These are phyloP conservation scores for Adelosebastes latens DNA, from an alignment of 2,797 vertebrate species.

Conservation along the genomic window DNA sequence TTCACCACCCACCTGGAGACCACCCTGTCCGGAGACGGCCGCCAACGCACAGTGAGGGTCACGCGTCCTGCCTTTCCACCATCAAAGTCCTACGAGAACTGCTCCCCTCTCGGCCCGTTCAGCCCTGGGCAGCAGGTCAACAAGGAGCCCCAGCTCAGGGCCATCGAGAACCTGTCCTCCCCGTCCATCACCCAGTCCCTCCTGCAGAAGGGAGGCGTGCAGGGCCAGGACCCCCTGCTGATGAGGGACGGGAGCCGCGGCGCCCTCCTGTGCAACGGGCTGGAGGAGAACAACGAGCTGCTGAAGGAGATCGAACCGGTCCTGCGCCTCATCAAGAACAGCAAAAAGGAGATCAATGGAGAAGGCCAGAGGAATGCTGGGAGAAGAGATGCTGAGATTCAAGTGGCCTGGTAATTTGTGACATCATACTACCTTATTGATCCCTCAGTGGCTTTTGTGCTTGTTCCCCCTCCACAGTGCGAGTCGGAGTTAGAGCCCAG, in stretches of 20 bases:
- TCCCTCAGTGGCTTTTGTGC: constrained; percentile 37
- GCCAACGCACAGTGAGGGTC: constrained; percentile 91
- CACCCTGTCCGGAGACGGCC: constrained; percentile 92
- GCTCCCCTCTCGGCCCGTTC: constrained; percentile 73
- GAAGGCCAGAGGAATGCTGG: constrained; percentile 82
- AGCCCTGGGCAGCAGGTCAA: constrained; percentile 62
- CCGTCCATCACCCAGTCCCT: constrained; percentile 70
- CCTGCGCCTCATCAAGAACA: constrained; percentile 88
- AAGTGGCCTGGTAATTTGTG: constrained; percentile 91
- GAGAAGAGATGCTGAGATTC: constrained; percentile 89
- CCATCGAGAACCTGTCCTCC: constrained; percentile 83
- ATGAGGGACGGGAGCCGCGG: constrained; percentile 72
- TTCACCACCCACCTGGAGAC: constrained; percentile 98
- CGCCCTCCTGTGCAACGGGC: constrained; percentile 82
- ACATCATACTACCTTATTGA: constrained; percentile 36
- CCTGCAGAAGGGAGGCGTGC: constrained; percentile 71
- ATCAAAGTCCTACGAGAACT: constrained; percentile 84
- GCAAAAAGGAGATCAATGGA: constrained; percentile 83
- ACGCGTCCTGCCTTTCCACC: constrained; percentile 85
- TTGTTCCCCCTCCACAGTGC: neutral
- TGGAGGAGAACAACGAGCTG: constrained; percentile 89
- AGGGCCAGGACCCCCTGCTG: constrained; percentile 77
- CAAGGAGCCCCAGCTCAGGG: constrained; percentile 85
- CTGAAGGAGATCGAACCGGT: constrained; percentile 95
- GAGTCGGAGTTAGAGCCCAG: neutral